phyloP scores from a whole-genome alignment of 2,888 invertebrate species.

The Lasioglossum leucozonium region DNA sequence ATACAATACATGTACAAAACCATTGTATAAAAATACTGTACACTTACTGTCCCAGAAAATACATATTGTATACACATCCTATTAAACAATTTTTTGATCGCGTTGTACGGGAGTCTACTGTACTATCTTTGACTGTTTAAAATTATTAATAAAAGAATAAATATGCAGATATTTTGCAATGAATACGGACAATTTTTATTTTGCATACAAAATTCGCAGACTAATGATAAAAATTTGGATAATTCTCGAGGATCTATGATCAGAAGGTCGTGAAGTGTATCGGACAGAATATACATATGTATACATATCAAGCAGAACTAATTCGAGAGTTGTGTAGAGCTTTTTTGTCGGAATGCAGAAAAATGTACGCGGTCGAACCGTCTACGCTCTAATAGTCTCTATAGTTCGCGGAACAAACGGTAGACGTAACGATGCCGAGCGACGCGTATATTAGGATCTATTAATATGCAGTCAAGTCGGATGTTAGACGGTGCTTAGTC shows the following conservation, averaged over 20 bases:
- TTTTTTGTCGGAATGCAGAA: not conserved
- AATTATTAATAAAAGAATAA: not conserved
- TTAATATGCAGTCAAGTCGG: constrained; percentile 79
- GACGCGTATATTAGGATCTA: constrained; percentile 75
- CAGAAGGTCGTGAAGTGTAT: not conserved
- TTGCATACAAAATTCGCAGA: not conserved
- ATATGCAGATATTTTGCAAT: not conserved
- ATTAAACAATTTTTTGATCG: no score
- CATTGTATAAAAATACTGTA: no score
- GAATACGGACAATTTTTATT: not conserved
- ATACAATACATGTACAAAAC: no score
- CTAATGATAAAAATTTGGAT: not conserved
- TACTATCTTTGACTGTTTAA: no score
- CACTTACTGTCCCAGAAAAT: no score
- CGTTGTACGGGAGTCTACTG: no score
- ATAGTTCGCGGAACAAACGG: constrained; percentile 71
- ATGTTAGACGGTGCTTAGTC: constrained; percentile 79
- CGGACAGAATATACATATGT: not conserved
- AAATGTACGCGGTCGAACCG: not conserved
- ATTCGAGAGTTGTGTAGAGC: not conserved
- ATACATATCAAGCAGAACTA: not conserved
- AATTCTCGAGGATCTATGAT: not conserved
- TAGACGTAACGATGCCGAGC: constrained; percentile 70
- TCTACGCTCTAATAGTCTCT: constrained; percentile 48
- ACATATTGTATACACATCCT: no score